Conservation (phyloP, 2,797 vertebrate genomes). For the Pelobates cultripes region DNA sequence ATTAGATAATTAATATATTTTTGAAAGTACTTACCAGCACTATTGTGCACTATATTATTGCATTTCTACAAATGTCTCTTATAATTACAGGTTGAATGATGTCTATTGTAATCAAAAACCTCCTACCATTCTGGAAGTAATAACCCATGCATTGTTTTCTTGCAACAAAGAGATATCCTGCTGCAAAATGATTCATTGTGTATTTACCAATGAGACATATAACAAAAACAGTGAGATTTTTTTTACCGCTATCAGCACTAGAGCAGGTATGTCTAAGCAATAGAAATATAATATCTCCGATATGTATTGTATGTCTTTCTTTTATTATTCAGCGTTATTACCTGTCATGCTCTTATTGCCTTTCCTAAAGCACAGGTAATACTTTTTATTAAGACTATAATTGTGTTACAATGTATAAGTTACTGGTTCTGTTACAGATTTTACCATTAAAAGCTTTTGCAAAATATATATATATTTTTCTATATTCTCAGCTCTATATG, state of each 20-base stretch:
- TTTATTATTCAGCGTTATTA: not conserved
- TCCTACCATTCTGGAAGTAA: not conserved
- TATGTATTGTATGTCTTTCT: not conserved
- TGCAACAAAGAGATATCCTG: not conserved
- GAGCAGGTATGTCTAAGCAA: not conserved
- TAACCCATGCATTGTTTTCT: not conserved
- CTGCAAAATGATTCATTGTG: not conserved
- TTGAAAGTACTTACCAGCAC: not conserved
- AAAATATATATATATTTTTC: too few relatives aligned
- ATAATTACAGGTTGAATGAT: conserved; percentile 7
- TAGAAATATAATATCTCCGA: not conserved
- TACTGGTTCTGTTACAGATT: not conserved
- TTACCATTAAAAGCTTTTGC: not conserved
- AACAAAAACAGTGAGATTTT: not conserved
- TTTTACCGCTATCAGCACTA: not conserved
- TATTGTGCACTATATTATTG: not conserved
- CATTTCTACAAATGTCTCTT: not conserved
- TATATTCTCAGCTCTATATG: too few relatives aligned
- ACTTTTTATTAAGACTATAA: not conserved
- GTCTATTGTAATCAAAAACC: not conserved
- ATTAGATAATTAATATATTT: not conserved
- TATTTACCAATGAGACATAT: not conserved
- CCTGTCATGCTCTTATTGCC: not conserved
- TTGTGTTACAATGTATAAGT: not conserved
- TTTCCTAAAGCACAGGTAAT: not conserved